Evolutionary conservation across 2,797 vertebrate species (phyloP), one percentile per base, ranked within the genome.

Genomic region (Eulemur mongoz): DNA sequence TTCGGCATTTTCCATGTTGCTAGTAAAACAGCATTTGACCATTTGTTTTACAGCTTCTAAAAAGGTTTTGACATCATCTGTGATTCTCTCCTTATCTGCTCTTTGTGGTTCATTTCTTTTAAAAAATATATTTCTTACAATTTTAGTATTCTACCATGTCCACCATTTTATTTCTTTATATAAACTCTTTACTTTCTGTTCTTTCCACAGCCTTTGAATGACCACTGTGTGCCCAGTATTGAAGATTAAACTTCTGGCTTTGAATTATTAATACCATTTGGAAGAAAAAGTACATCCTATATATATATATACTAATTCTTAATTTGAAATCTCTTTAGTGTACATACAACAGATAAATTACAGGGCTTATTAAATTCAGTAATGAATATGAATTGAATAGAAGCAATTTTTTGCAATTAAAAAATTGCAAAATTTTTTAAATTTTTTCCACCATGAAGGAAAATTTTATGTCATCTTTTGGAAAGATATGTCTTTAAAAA

Each of bases 171-270:
- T 59, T 87, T 81, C 48, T 95, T 92, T 69, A 76, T 18, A 25
- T 65, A 67, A 57, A 67, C 14, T 73, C 32, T 75, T 32, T 83
- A 30, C 40, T 63, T 63, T 78, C 45, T 95, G 22, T 88, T 92
- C 69, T 86, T 72, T 59, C 35, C 54, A 45, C 32, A 81, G 18
- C 52, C 70, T 81, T 78, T 89, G 43, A 84, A 32, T 61, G 11
- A 81, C 73, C 45, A 43, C 61, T 88, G 2, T 88, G 30, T 89
- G 38, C n/a, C 69, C 43, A 61, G 61, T 84, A 82, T 40, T 85
- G 45, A 91, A 86, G 35, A 82, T 81, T 81, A 65, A 82, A 89
- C 84, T 85, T 91, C 43, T 91, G 69, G 4, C 30, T 80, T 81
- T 23, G 12, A 92, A 30, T 40, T 76, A 5, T 94, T 95, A 54